These are phyloP conservation scores for Leptosomus discolor DNA, from an alignment of 2,113 vertebrate species.

Conservation along the genomic window DNA sequence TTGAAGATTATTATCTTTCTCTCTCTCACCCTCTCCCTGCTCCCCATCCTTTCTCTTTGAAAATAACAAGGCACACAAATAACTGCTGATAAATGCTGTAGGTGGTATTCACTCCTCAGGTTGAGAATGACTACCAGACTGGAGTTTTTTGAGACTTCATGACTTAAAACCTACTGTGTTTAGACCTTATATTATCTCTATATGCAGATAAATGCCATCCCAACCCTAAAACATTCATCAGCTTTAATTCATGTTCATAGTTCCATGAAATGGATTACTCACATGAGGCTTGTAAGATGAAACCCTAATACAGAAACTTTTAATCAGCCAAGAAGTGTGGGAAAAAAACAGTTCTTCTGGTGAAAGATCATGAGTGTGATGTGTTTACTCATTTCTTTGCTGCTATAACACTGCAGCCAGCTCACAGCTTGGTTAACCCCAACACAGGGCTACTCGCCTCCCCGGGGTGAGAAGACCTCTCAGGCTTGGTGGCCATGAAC, in stretches of 20 bases:
- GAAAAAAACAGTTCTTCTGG: background rate
- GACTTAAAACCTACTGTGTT: background rate
- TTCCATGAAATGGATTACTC: conserved; percentile 27
- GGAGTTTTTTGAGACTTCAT: background rate
- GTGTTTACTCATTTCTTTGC: background rate
- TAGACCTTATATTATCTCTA: background rate
- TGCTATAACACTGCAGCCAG: background rate
- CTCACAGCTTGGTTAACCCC: background rate
- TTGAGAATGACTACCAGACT: background rate
- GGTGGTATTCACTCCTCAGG: background rate
- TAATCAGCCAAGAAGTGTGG: background rate
- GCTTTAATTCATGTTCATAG: background rate
- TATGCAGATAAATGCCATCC: background rate
- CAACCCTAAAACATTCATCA: background rate
- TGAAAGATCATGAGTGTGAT: background rate
- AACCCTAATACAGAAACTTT: conserved; percentile 16
- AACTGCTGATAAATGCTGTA: background rate
- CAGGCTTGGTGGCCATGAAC: background rate
- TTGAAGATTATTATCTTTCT: background rate
- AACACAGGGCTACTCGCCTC: background rate
- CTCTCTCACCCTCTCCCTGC: background rate
- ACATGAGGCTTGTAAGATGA: background rate
- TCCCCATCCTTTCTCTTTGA: background rate
- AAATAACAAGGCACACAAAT: background rate
- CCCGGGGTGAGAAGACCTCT: background rate